phyloP scores from a whole-genome alignment of 2,113 vertebrate genomes.

The Sylvietta virens region DNA sequence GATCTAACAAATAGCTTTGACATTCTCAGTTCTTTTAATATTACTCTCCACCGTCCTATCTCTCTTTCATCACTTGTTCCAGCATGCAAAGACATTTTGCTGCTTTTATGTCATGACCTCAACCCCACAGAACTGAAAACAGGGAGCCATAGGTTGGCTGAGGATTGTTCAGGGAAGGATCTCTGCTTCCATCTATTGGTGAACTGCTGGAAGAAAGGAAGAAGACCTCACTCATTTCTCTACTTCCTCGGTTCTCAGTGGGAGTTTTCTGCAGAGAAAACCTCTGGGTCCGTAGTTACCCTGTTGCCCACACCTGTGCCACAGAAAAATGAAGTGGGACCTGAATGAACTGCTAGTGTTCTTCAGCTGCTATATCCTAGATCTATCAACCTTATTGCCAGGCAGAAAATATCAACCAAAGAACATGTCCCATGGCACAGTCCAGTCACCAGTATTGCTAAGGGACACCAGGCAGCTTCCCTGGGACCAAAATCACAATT shows the following conservation, averaged over 20 bases:
- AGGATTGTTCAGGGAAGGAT: neutral
- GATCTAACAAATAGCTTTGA: neutral
- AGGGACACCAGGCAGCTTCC: neutral
- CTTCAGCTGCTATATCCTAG: neutral
- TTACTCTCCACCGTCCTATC: neutral
- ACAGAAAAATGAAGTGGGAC: neutral
- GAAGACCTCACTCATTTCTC: neutral
- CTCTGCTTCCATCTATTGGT: constrained; percentile 10
- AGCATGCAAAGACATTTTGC: neutral
- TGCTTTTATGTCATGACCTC: neutral
- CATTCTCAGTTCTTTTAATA: neutral
- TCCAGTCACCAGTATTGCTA: neutral
- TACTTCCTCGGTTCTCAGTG: neutral
- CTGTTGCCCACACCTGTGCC: neutral
- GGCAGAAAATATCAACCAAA: neutral
- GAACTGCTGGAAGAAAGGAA: neutral
- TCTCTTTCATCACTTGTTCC: neutral
- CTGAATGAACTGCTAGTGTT: neutral
- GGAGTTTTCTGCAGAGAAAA: neutral
- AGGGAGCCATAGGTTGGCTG: neutral
- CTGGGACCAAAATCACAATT: neutral
- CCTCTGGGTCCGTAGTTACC: neutral
- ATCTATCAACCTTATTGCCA: neutral
- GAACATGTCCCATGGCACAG: rapidly evolving
- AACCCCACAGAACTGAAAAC: neutral